These are phyloP conservation scores for Eueides isabella DNA, from an alignment of 1,140 invertebrate species.

Conservation along the genomic window DNA sequence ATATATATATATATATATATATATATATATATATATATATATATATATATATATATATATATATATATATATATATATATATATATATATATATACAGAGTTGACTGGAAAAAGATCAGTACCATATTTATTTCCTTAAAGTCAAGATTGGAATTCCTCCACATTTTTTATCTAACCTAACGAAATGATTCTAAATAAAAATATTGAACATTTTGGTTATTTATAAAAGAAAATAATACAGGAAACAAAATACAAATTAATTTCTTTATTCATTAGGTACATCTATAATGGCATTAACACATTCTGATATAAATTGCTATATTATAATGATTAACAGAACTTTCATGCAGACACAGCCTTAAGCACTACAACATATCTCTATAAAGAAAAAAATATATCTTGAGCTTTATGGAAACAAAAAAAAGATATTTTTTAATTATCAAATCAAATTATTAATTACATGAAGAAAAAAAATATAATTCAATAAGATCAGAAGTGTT, in stretches of 20 bases:
- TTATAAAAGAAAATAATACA: constrained; percentile 16
- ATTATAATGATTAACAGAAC: constrained; percentile 23
- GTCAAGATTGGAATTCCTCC: too few relatives aligned
- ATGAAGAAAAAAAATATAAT: neutral
- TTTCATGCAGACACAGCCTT: constrained; percentile 30
- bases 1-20: too few relatives aligned
- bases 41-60: too few relatives aligned
- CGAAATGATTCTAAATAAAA: too few relatives aligned
- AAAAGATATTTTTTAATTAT: neutral
- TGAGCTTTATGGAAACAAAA: constrained; percentile 3
- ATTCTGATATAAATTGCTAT: constrained; percentile 32
- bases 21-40: too few relatives aligned
- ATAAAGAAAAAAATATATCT: neutral
- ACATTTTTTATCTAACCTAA: too few relatives aligned
- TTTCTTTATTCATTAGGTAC: constrained; percentile 36
- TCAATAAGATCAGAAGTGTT: constrained; percentile 1
- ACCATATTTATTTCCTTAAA: too few relatives aligned
- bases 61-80: too few relatives aligned
- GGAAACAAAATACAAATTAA: constrained; percentile 30
- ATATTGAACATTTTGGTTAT: too few relatives aligned
- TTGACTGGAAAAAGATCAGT: too few relatives aligned
- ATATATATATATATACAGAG: too few relatives aligned
- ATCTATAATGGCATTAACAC: constrained; percentile 39
- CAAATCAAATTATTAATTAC: neutral
- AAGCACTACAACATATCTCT: constrained; percentile 10